Base-by-base conservation (phyloP, 2,113 vertebrate species). In the Muscicapa adusta region DNA sequence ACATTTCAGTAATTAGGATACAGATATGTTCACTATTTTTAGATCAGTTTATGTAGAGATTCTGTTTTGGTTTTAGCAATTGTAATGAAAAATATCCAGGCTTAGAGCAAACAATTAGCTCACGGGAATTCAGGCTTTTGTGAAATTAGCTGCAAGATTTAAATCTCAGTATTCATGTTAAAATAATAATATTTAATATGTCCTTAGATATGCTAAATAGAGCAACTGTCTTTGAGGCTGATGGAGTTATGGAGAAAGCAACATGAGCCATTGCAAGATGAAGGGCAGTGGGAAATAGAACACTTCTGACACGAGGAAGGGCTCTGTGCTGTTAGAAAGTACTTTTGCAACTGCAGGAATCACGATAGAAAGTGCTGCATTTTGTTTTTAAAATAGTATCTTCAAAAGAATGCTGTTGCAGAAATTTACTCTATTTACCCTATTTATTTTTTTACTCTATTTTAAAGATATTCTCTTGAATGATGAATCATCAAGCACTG, bases 361-460 rank as follows among this genome's bases (percentile, higher is more conserved):
- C 78, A 77, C 66, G 90, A 87, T 51, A 92, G 29, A 89, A 96
- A 82, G 28, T 42, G 17, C 42, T 84, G 33, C 31, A 50, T 86
- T 83, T 88, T 86, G 10, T 24, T 89, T 95, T 71, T 28, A 68
- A 93, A 86, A 74, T 65, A 84, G 14, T 19, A 57, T 48, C 10
- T 20, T 92, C 79, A 76, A 95, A 74, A 87, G 71, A 84, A 94
- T 78, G 60, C 18, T 56, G 14, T 92, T 78, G 79, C 12, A 93
- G 75, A 92, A 88, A 88, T 95, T 89, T 88, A 91, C 53, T 77
- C 24, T 51, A 45, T 51, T 95, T 96, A n/a, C n/a, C n/a, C n/a
- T n/a, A n/a, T n/a, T n/a, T n/a, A n/a, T n/a, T n/a, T n/a, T n/a
- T 95, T 89, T 88, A 91, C 53, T 77, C 24, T 51, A 45, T 51